Evolutionary conservation across 2,797 vertebrate genomes (phyloP), one percentile per base, ranked within the genome.

Genomic region (Etheostoma nigrum): DNA sequence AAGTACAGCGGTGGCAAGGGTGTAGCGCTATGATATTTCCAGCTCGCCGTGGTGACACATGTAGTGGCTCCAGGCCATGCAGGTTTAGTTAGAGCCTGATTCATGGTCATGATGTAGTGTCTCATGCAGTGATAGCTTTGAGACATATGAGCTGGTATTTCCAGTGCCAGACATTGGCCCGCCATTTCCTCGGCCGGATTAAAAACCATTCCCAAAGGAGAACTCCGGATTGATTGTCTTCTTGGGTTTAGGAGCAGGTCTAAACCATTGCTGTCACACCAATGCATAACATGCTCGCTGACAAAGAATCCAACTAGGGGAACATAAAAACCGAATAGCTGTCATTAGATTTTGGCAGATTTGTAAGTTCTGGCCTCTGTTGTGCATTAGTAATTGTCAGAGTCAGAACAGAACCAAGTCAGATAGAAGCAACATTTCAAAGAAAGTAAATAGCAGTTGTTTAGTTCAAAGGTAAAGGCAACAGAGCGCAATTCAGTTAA

Each of bases 51-150:
- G 0, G 84, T 92, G 92, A 93, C 89, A 93, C 91, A 92, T 91
- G 91, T 86, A 87, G 81, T 84, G 76, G 84, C 92, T 92, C 49
- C 82, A 60, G 93, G 93, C 90, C 88, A 91, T 85, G 90, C 89
- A 87, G 90, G 90, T 93, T 92, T 91, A 91, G 92, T 93, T 93
- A 84, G 91, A 93, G 87, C 78, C 91, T 92, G 92, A 93, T 89
- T 93, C 90, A 91, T 93, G 89, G 85, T 79, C 83, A 81, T 94
- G 93, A 93, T 93, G 91, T 90, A 93, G 90, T 88, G 92, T 91
- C 85, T 92, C 81, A 86, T 82, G 77, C 82, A 74, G 79, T 83
- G 92, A 91, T 90, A 92, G 92, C 90, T 93, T 79, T 81, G 79
- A 92, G 92, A 92, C 89, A 78, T 91, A 90, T 82, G 91, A 89